These are phyloP conservation scores for Pogonomyrmex californicus DNA, from an alignment of 1,140 invertebrate species.

Conservation along the genomic window DNA sequence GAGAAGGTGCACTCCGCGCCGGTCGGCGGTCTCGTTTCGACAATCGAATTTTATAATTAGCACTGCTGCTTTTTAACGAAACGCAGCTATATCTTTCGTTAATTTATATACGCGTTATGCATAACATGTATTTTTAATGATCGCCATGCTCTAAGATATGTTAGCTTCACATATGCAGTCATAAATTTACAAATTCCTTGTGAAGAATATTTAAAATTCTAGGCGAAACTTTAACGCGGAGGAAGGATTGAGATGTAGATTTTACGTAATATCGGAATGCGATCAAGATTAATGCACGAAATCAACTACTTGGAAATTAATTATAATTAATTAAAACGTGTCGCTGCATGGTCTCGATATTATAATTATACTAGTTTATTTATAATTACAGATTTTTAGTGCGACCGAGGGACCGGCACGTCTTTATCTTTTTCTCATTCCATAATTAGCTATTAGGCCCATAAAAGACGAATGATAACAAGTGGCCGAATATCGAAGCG, in stretches of 20 bases:
- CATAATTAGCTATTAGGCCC: conserved; percentile 69
- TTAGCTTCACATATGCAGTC: not conserved
- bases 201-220: not conserved
- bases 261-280: not conserved
- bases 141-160: not conserved
- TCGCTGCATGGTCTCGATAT: not conserved
- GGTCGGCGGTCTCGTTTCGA: conserved; percentile 1
- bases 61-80: conserved; percentile 26
- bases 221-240: not conserved
- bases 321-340: conserved; percentile 18
- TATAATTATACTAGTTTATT: conserved; percentile 14
- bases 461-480: conserved; percentile 80
- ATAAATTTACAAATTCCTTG: conserved; percentile 11
- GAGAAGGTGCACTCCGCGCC: not conserved
- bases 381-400: conserved; percentile 25
- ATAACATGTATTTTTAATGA: conserved; percentile 9
- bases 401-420: conserved; percentile 8
- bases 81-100: not conserved
- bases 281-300: not conserved
- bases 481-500: conserved; percentile 70
- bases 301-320: not conserved
- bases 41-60: conserved; percentile 58
- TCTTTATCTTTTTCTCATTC: conserved; percentile 48
- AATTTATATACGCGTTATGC: conserved; percentile 14
- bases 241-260: not conserved